Evolutionary conservation across 1,140 invertebrate genomes (phyloP), one percentile per base, ranked within the genome.

Genomic region (Drosophila ironensis): DNA sequence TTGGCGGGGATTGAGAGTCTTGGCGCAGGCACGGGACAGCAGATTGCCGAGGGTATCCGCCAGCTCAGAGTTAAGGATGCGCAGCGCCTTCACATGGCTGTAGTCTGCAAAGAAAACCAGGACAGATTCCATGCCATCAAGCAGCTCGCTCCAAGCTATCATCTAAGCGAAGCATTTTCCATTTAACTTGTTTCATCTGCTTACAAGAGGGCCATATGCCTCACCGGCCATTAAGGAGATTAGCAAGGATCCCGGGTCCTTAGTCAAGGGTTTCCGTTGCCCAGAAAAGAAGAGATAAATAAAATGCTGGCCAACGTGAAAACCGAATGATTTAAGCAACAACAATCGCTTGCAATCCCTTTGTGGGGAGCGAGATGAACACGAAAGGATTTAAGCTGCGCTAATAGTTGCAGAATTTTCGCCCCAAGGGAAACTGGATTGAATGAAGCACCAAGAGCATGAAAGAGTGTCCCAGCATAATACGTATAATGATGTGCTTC

Each of bases 31-130:
- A 40, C 98, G 92, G 71, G 92, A 95, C 14, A 98, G 91, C 25
- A 99, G 91, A 92, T 99, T 99, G 16, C 98, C 98, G 1, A 99
- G 90, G 3, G 95, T 97, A 89, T 99, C 95, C 2, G 97, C 97
- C 37, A 99, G 91, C 89, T 99, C 98, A 2, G 95, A 92, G 92
- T 99, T 99, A 8, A 98, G 90, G 51, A 95, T 93, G 59, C 94
- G 92, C 12, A 94, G 89, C 38, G 96, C 92, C 90, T 97, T 96
- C 2, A 91, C 91, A 51, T 95, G 93, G 89, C 93, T 97, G 90
- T 96, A 99, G 92, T 98, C 97, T 98, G 87, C 22, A n/a, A 91
- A 66, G 56, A 4, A 6, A 41, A 19, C n/a, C 2, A 50, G 9
- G 14, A 16, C 1, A 30, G 35, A 22, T 5, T 17, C 35, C 11